Conservation (phyloP, 2,888 invertebrate species). For the Agrochola circellaris region DNA sequence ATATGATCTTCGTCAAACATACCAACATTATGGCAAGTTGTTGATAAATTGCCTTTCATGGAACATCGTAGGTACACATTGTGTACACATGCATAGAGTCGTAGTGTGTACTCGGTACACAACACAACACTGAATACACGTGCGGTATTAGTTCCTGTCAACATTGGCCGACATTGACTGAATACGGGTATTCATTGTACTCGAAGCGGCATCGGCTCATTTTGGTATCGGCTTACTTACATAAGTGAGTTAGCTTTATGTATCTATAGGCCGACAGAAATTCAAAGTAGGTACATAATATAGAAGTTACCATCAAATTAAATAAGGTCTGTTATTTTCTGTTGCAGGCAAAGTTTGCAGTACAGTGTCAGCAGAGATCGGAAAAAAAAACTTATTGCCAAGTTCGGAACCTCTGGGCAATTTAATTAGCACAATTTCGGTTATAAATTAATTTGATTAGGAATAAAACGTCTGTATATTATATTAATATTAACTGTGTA, state of each 20-base stretch:
- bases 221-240: slow-evolving; percentile 26
- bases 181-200: slow-evolving; percentile 49
- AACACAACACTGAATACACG: slow-evolving; percentile 45
- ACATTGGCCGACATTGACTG: slow-evolving; percentile 53
- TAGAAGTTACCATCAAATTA: neutral
- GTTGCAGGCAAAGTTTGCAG: slow-evolving; percentile 3
- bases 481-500: neutral
- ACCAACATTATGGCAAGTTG: slow-evolving; percentile 14
- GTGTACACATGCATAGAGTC: neutral
- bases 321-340: slow-evolving; percentile 8
- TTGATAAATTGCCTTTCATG: slow-evolving; percentile 54
- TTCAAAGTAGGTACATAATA: neutral
- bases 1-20: slow-evolving; percentile 56
- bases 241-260: slow-evolving; percentile 5
- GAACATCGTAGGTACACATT: slow-evolving; percentile 23
- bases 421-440: slow-evolving; percentile 22
- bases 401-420: neutral
- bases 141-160: slow-evolving; percentile 59
- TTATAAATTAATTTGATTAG: slow-evolving; percentile 25
- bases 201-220: slow-evolving; percentile 20
- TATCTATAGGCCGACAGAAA: neutral
- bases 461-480: neutral
- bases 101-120: slow-evolving; percentile 37
- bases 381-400: neutral
- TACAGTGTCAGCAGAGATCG: neutral